A percentile compares a stretch with the other conserved stretches of the same genome.
phyloP scores from a whole-genome alignment of 2,888 invertebrate genomes.

The Alloscopus bannaensis region DNA sequence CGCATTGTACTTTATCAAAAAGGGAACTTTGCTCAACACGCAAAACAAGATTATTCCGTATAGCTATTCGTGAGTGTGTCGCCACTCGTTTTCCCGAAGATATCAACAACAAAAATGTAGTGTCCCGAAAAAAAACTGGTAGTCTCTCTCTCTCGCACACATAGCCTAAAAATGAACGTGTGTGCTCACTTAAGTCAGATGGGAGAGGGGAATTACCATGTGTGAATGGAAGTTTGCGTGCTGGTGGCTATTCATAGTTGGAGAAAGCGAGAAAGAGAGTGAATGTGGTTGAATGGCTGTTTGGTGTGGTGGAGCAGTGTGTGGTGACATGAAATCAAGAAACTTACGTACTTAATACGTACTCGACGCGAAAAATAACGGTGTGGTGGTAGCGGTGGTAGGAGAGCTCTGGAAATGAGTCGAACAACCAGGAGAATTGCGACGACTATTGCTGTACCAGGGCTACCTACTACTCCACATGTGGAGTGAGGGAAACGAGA shows the following conservation, averaged over 20 bases:
- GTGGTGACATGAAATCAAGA: slow-evolving; percentile 49
- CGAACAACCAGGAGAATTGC: no score
- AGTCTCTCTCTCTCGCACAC: no score
- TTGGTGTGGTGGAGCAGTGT: slow-evolving; percentile 45
- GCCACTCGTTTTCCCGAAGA: no score
- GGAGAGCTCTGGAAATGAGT: not conserved
- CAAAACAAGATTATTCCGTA: no score
- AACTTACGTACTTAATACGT: slow-evolving; percentile 6
- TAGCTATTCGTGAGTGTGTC: no score
- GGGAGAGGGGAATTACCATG: slow-evolving; percentile 33
- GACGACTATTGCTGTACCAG: no score
- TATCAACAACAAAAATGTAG: slow-evolving; percentile 20
- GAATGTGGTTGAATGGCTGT: slow-evolving; percentile 40
- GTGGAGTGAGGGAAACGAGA: no score
- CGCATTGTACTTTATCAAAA: slow-evolving; percentile 15
- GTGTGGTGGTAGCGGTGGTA: not conserved
- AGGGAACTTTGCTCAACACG: not conserved
- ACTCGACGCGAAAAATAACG: not conserved
- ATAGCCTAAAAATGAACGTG: no score
- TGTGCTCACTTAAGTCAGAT: slow-evolving; percentile 25
- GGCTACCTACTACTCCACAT: no score
- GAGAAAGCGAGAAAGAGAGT: no score
- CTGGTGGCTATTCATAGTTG: slow-evolving; percentile 32
- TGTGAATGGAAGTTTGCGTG: slow-evolving; percentile 59
- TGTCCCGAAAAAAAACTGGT: no score